A percentile compares a stretch with the other conserved stretches of the same genome.
Evolutionary conservation across 2,797 vertebrate species (phyloP).

Genomic region (Siniperca obscura): DNA sequence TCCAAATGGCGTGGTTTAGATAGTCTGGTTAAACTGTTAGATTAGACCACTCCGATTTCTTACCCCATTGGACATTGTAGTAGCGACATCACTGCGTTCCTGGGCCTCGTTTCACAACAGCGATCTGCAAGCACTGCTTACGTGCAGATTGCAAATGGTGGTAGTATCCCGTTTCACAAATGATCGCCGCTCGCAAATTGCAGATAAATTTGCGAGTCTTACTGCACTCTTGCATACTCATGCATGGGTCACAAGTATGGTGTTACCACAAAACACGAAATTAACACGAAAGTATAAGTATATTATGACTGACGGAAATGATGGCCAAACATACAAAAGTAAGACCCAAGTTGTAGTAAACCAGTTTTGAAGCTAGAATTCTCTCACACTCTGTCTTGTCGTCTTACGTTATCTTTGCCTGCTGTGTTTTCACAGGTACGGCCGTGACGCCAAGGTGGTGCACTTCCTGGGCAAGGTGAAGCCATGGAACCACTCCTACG

Average conservation of each 20-base stretch:
- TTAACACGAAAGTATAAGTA: no score
- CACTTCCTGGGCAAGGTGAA: constrained; percentile 95
- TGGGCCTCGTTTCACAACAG: background rate
- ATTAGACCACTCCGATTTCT: no score
- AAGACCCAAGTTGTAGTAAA: no score
- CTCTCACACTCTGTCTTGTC: background rate
- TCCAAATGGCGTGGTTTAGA: background rate
- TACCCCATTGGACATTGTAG: no score
- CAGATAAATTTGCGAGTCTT: no score
- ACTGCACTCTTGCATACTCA: background rate
- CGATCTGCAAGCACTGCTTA: background rate
- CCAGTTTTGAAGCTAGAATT: background rate
- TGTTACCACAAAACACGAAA: no score
- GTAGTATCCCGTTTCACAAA: background rate
- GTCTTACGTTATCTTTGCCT: background rate
- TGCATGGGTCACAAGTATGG: background rate
- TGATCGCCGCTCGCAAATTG: no score
- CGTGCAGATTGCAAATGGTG: background rate
- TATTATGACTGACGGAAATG: background rate
- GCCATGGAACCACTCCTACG: constrained; percentile 93
- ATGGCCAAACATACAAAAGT: no score
- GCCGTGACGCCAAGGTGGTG: constrained; percentile 92
- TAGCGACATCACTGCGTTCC: background rate
- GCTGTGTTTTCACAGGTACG: constrained; percentile 86
- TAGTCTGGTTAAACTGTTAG: no score